A percentile compares a stretch with the other conserved stretches of the same genome.
Conservation (phyloP, 2,888 invertebrate species). For the Beris chalybata region DNA sequence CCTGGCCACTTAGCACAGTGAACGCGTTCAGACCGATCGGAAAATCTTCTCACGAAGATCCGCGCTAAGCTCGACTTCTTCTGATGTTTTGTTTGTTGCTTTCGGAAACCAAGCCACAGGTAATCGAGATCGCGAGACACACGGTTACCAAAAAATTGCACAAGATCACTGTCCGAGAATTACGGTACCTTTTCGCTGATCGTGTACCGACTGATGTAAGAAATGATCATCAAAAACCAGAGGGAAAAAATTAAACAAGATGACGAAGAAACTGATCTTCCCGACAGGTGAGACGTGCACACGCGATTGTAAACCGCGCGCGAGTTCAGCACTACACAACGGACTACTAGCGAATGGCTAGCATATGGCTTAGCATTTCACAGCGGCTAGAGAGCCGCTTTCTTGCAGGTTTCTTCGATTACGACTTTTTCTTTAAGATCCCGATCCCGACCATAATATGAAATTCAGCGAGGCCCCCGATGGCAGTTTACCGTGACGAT, state of each 20-base stretch:
- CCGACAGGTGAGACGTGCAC: neutral
- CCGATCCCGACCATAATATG: too few species aligned
- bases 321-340: constrained; percentile 30
- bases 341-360: constrained; percentile 35
- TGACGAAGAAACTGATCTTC: too few species aligned
- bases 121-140: constrained; percentile 8
- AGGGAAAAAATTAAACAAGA: too few species aligned
- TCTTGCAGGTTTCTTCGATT: neutral
- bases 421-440: too few species aligned
- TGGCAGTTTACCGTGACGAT: too few species aligned
- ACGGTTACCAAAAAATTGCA: constrained; percentile 13
- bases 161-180: constrained; percentile 15
- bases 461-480: too few species aligned
- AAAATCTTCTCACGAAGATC: too few species aligned
- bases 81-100: too few species aligned
- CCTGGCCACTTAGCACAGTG: too few species aligned
- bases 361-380: constrained; percentile 23
- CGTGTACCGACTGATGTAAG: neutral
- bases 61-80: too few species aligned
- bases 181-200: constrained; percentile 15
- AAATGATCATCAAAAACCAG: too few species aligned
- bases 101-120: neutral
- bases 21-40: too few species aligned
- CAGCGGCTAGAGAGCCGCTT: constrained; percentile 19
- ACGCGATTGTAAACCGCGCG: neutral